Conservation (phyloP, 2,797 vertebrate genomes). For the Spinus pinus region DNA sequence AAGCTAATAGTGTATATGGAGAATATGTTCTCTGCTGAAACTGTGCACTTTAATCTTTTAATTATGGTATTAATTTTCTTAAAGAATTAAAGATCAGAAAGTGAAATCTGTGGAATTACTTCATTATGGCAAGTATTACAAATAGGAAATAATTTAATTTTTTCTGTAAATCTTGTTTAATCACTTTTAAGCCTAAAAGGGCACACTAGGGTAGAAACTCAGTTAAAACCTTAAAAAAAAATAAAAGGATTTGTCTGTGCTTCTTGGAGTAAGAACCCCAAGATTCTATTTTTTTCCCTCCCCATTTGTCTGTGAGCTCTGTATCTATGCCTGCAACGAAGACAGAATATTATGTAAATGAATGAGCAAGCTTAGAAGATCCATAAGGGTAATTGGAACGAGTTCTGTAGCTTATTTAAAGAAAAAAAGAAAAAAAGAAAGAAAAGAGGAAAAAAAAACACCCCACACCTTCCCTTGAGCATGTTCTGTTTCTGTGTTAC, state of each 20-base stretch:
- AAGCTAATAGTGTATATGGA: not conserved
- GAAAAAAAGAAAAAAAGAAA: not conserved
- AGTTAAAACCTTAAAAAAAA: not conserved
- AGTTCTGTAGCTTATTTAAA: not conserved
- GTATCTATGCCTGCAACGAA: not conserved
- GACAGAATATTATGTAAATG: not conserved
- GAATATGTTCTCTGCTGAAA: not conserved
- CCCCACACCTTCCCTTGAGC: accelerated
- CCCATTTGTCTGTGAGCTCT: not conserved
- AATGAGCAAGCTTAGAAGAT: not conserved
- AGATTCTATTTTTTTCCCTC: not conserved
- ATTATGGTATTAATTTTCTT: slow-evolving; percentile 13
- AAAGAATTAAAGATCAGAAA: slow-evolving; percentile 13
- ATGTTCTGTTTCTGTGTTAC: not conserved
- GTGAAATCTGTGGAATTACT: not conserved
- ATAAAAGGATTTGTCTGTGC: not conserved
- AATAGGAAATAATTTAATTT: slow-evolving; percentile 9
- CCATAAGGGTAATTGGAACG: not conserved
- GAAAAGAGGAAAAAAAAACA: not conserved
- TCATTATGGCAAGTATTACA: not conserved
- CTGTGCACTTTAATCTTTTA: not conserved
- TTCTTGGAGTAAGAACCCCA: not conserved
- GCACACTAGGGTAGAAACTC: not conserved
- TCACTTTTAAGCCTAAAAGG: not conserved
- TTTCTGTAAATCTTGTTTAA: slow-evolving; percentile 7